Evolutionary conservation across 2,888 invertebrate genomes (phyloP), one percentile per base, ranked within the genome.

Genomic region (Xiphydria camelus): DNA sequence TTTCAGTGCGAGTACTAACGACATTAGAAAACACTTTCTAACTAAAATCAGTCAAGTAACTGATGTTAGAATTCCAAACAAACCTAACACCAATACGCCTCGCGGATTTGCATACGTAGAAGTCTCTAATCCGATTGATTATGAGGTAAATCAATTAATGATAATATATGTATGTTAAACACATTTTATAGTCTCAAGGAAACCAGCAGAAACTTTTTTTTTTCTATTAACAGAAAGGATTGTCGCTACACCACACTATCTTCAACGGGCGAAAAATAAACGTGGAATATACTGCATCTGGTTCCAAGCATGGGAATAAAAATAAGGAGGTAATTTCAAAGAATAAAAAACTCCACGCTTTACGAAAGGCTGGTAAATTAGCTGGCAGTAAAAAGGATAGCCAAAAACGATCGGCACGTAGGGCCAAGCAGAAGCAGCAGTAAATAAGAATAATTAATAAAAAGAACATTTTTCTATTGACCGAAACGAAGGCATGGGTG

Each of bases 71-170:
- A 72, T 79, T 41, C 78, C 78, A 5, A 59, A 53, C 2, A 66
- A 65, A 36, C 52, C 61, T n/a, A 61, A 63, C 18, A 53, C 51
- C 1, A 70, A 73, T 7, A 62, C 54, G 45, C 62, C 76, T 2
- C 68, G 76, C 45, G 79, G 79, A 15, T 76, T 79, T 60, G 78
- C 70, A 7, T 79, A 76, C 54, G 66, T 79, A 4, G 78, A 79
- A 62, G 45, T 80, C 5, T 51, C 58, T 2, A 68, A 78, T 52
- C 70, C 68, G 41, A 57, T 56, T 32, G 66, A 76, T 42, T 79
- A 76, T 55, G 73, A 79, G 75, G 79, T 79, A 70, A 45, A 17
- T 4, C 12, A 14, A 29, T 15, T 7, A 14, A 21, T 19, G 4
- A 38, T 38, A n/a, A 35, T 9, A 26, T 14, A 22, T 7, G 15